phyloP scores from a whole-genome alignment of 2,113 vertebrate genomes.

The Dolichallabes microphthalmus region DNA sequence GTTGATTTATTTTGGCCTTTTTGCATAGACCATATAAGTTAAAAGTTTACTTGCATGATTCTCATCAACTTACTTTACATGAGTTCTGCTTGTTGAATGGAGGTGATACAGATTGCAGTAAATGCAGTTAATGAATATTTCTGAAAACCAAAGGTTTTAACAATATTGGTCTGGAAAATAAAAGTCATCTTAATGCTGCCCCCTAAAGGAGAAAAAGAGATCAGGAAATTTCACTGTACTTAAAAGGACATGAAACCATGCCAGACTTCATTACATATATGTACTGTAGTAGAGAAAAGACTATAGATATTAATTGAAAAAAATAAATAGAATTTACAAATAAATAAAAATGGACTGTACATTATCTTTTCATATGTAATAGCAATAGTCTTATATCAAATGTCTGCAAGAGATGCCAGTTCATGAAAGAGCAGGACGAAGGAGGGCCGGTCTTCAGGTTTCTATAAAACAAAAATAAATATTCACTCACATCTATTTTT shows the following conservation, averaged over 20 bases:
- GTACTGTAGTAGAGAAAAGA: background rate
- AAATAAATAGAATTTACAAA: constrained; percentile 65
- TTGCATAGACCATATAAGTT: background rate
- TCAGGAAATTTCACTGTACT: background rate
- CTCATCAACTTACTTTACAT: too few species aligned
- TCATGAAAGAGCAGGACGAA: constrained; percentile 82
- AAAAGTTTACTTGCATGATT: background rate
- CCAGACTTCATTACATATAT: background rate
- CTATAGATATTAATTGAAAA: background rate
- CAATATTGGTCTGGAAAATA: background rate
- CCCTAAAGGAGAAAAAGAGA: constrained; percentile 42
- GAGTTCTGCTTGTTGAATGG: background rate
- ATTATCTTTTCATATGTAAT: constrained; percentile 10
- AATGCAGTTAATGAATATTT: background rate
- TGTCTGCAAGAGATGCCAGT: constrained; percentile 76
- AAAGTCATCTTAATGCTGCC: constrained; percentile 29
- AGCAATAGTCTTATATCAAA: background rate
- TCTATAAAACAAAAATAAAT: constrained; percentile 65
- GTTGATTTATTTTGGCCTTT: background rate
- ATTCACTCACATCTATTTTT: background rate
- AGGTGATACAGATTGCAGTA: background rate
- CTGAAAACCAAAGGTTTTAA: background rate
- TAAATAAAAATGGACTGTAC: constrained; percentile 51
- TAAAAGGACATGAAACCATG: background rate
- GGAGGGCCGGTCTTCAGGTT: constrained; percentile 83